Evolutionary conservation across 2,888 invertebrate species (phyloP), one percentile per base, ranked within the genome.

Genomic region (Tanypteryx hageni): DNA sequence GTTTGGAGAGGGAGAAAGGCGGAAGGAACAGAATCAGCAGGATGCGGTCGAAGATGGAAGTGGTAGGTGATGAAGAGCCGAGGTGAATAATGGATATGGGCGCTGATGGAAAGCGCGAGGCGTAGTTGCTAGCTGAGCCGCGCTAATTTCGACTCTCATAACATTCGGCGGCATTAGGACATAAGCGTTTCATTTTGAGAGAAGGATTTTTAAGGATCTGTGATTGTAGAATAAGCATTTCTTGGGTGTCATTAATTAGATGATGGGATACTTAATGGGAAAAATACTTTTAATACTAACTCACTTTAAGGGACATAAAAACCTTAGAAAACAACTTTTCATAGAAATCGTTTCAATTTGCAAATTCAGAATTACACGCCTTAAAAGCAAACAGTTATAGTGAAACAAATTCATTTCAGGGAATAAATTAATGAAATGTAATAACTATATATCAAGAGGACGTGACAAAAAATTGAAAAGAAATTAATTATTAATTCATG

Each of bases 111-210:
- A 64, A 64, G 16, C 64, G 64, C 16, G 10, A 64, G 14, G 27
- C 59, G 86, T 64, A 64, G 61, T 86, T 86, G 61, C n/a, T n/a
- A 64, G 86, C 59, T 86, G 83, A 83, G 27, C 86, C 59, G 59
- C 13, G 59, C 86, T 61, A 86, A 61, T 86, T 86, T 68, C 18
- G 18, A 18, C 68, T 9, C 9, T 68, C 18, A 68, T 68, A 68
- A 68, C 22, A 64, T 64, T n/a, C 18, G n/a, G 16, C 14, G 64
- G 14, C 16, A 16, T 64, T 9, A 68, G 22, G 9, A 22, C 9
- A 68, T 68, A 16, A 16, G 18, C n/a, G 14, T 18, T 64, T 13
- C 18, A 14, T 64, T 11, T 7, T 9, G n/a, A 16, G n/a, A n/a
- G n/a, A 64, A 64, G 22, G 68, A 22, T 16, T 68, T n/a, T 8